Evolutionary conservation across 2,113 vertebrate species (phyloP).

Genomic region (Zapus hudsonius): DNA sequence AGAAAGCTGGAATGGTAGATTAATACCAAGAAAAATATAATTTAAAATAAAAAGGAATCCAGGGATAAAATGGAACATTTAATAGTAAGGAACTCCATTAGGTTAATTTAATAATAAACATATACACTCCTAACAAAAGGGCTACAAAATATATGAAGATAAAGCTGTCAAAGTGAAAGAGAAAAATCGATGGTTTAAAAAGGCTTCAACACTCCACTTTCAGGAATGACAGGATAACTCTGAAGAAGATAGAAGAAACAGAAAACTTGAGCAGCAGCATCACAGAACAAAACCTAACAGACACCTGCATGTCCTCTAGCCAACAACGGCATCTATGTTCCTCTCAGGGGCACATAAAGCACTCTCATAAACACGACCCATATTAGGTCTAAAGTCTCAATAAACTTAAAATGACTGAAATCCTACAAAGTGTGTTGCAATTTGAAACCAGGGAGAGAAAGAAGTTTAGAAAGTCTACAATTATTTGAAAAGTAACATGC

Average conservation of each 20-base stretch:
- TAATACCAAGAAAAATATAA: background rate
- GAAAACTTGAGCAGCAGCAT: background rate
- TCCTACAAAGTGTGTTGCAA: background rate
- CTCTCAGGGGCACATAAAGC: background rate
- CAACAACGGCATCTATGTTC: background rate
- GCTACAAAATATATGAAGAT: background rate
- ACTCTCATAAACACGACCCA: background rate
- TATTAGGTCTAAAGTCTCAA: background rate
- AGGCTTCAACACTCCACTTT: background rate
- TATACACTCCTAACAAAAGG: slow-evolving; percentile 15
- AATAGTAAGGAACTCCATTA: background rate
- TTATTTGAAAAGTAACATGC: background rate
- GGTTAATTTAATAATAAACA: slow-evolving; percentile 36
- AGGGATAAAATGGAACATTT: slow-evolving; percentile 7
- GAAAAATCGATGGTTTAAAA: background rate
- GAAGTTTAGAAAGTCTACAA: background rate
- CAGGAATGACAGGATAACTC: background rate
- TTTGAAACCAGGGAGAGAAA: slow-evolving; percentile 5
- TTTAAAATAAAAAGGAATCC: slow-evolving; percentile 18
- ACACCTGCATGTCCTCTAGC: background rate
- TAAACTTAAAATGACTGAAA: slow-evolving; percentile 41
- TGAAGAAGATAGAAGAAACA: background rate
- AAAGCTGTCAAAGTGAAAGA: background rate
- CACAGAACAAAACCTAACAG: background rate
- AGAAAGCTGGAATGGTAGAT: background rate